These are phyloP conservation scores for Merluccius polli DNA, from an alignment of 2,797 vertebrate genomes.

Conservation along the genomic window DNA sequence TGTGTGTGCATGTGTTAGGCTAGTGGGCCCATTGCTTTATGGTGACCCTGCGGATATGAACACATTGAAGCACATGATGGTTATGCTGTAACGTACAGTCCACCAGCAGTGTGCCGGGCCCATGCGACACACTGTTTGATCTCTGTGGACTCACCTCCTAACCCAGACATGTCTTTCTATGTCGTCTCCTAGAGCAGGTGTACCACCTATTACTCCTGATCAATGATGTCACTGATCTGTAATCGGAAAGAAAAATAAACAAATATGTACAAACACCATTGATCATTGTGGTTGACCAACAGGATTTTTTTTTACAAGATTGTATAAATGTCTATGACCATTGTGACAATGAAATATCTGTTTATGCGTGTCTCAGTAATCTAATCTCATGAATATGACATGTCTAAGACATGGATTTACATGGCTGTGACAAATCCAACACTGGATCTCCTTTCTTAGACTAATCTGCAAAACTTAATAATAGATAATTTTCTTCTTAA, in stretches of 20 bases:
- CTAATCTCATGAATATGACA: background rate
- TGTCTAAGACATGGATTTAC: slow-evolving; percentile 11
- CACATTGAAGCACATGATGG: slow-evolving; percentile 51
- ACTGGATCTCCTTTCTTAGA: slow-evolving; percentile 41
- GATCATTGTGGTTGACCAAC: too few species aligned
- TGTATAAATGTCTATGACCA: background rate
- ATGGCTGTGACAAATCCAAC: slow-evolving; percentile 35
- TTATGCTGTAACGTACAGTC: slow-evolving; percentile 33
- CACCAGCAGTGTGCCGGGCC: slow-evolving; percentile 40
- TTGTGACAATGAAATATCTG: background rate
- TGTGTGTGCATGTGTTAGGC: slow-evolving; percentile 34
- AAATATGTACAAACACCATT: too few species aligned
- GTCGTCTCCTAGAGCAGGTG: background rate
- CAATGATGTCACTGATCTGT: too few species aligned
- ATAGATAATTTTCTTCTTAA: slow-evolving; percentile 62
- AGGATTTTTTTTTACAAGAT: background rate
- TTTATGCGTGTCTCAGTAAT: background rate
- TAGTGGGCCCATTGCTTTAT: slow-evolving; percentile 52
- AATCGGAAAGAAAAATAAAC: too few species aligned
- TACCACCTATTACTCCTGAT: too few species aligned
- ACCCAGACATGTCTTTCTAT: slow-evolving; percentile 6
- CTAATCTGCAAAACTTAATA: slow-evolving; percentile 55
- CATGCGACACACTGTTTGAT: slow-evolving; percentile 21
- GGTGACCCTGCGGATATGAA: slow-evolving; percentile 58
- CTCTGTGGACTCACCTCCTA: slow-evolving; percentile 21